These are phyloP conservation scores for Pristiophorus japonicus DNA, from an alignment of 2,113 vertebrate species.

Conservation along the genomic window DNA sequence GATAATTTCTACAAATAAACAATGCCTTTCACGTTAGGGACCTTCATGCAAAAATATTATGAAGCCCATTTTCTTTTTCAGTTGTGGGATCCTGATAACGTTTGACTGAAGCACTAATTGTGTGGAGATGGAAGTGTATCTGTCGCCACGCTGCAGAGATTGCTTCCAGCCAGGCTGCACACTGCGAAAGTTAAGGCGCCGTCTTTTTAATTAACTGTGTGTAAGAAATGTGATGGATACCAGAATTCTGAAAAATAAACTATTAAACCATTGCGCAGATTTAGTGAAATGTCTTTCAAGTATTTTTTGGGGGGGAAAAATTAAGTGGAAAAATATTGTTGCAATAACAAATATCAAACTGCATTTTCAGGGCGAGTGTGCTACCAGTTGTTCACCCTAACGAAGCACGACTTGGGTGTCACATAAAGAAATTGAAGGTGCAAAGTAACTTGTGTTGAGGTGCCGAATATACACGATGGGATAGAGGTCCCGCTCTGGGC, in stretches of 20 bases:
- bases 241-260: background rate
- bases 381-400: too few relatives aligned
- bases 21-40: background rate
- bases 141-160: background rate
- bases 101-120: background rate
- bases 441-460: background rate
- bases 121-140: background rate
- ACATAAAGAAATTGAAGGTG: too few relatives aligned
- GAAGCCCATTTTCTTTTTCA: background rate
- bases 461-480: background rate
- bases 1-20: background rate
- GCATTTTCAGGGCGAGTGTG: background rate
- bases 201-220: background rate
- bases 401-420: background rate
- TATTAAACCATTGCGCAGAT: background rate
- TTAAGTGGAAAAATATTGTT: background rate
- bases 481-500: background rate
- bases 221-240: background rate
- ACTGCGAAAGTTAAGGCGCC: background rate
- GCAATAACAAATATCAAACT: background rate
- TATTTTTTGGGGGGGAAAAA: too few relatives aligned
- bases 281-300: background rate
- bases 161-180: background rate
- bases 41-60: background rate
- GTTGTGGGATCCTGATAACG: background rate